Evolutionary conservation across 2,888 invertebrate genomes (phyloP).

Genomic region (Argyresthia albistria): DNA sequence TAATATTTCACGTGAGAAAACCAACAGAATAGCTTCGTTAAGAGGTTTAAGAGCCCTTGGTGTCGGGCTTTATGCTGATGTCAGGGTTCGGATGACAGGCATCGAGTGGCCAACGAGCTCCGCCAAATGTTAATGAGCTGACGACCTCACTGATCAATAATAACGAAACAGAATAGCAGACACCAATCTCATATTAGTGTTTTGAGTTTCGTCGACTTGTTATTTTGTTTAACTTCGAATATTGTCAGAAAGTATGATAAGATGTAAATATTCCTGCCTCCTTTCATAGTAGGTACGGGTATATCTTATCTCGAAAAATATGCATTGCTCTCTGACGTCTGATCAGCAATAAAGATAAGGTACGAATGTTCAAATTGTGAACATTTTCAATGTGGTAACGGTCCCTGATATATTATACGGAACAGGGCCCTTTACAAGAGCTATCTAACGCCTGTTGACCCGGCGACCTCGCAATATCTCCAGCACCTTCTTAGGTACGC

Average conservation of each 20-base stretch:
- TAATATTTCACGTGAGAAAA: constrained; percentile 56
- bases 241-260: too few relatives aligned
- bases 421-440: constrained; percentile 30
- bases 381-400: neutral
- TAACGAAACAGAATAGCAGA: neutral
- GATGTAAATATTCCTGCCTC: too few relatives aligned
- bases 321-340: too few relatives aligned
- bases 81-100: constrained; percentile 34
- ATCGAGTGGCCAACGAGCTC: constrained; percentile 29
- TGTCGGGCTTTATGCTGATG: constrained; percentile 42
- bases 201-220: too few relatives aligned
- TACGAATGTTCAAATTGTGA: neutral
- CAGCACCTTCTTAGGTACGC: constrained; percentile 35
- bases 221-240: too few relatives aligned
- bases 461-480: constrained; percentile 40
- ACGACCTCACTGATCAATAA: constrained; percentile 11
- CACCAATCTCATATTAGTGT: too few relatives aligned
- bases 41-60: constrained; percentile 51
- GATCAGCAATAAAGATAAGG: neutral
- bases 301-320: too few relatives aligned
- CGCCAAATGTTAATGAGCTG: constrained; percentile 42
- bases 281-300: neutral
- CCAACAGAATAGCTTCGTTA: constrained; percentile 67
- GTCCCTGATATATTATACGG: constrained; percentile 37
- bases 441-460: constrained; percentile 50